Conservation (phyloP, 2,888 invertebrate genomes). For the Salpingus planirostris region DNA sequence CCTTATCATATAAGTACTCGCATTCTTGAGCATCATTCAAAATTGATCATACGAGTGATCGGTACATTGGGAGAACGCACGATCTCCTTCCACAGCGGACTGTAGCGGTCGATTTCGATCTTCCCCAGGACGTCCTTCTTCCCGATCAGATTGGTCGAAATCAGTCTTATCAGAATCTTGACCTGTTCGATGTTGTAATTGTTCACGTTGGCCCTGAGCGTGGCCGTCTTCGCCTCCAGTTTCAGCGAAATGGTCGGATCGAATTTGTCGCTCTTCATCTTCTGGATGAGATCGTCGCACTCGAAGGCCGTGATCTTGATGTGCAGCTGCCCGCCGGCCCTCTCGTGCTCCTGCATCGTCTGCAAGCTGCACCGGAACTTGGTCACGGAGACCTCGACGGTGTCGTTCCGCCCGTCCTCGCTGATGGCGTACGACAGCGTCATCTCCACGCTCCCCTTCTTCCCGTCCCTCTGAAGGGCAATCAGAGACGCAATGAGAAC, state of each 20-base stretch:
- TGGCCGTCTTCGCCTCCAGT: conserved; percentile 59
- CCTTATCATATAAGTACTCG: too few relatives aligned
- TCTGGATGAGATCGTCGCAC: conserved; percentile 44
- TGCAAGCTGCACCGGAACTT: conserved; percentile 58
- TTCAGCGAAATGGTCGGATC: conserved; percentile 67
- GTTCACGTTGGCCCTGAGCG: conserved; percentile 53
- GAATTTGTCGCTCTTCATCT: conserved; percentile 66
- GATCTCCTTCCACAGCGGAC: conserved; percentile 57
- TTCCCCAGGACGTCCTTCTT: conserved; percentile 61
- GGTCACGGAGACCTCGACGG: conserved; percentile 53
- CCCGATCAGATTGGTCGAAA: conserved; percentile 57
- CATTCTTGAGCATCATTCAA: conserved; percentile 46
- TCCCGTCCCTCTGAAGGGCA: conserved; percentile 59
- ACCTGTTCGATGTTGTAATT: conserved; percentile 54
- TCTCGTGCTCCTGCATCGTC: conserved; percentile 65
- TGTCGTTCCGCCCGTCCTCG: conserved; percentile 57
- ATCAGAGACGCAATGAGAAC: too few relatives aligned
- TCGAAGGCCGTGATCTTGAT: conserved; percentile 69
- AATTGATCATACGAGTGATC: conserved; percentile 53
- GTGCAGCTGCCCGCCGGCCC: conserved; percentile 63
- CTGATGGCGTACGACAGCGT: conserved; percentile 55
- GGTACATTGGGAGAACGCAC: conserved; percentile 47
- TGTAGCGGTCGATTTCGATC: conserved; percentile 55
- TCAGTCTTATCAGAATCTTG: conserved; percentile 56
- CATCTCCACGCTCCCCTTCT: conserved; percentile 59